Conservation (phyloP, 1,140 invertebrate species). For the Phymorhynchus buccinoides region DNA sequence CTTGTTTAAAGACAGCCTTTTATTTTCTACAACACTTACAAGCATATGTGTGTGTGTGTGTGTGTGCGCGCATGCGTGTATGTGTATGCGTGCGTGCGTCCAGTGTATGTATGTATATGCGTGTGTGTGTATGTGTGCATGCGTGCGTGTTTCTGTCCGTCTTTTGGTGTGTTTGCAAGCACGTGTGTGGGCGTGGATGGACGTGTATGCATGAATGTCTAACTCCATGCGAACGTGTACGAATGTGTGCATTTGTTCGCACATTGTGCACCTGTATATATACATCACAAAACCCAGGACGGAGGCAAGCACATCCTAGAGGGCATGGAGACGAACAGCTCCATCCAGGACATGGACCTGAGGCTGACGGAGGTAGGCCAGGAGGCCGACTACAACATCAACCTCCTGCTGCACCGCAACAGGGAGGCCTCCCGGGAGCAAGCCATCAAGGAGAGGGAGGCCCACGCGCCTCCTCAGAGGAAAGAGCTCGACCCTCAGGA, state of each 20-base stretch:
- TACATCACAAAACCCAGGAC: constrained; percentile 58
- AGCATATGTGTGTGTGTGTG: neutral
- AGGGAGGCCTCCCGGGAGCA: constrained; percentile 65
- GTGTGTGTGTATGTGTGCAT: neutral
- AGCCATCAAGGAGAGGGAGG: constrained; percentile 49
- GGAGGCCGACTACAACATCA: constrained; percentile 72
- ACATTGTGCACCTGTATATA: no score
- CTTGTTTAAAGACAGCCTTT: no score
- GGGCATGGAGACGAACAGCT: constrained; percentile 71
- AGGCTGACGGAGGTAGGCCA: constrained; percentile 73
- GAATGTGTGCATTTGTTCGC: no score
- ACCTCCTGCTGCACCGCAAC: constrained; percentile 69
- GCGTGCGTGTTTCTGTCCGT: neutral
- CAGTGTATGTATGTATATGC: neutral
- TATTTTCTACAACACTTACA: neutral
- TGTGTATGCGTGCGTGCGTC: neutral
- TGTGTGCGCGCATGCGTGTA: neutral
- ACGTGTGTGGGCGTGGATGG: no score
- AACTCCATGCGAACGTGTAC: no score
- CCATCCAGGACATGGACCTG: constrained; percentile 70
- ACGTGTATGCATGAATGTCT: no score
- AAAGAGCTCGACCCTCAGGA: constrained; percentile 59
- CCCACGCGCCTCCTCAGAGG: constrained; percentile 46
- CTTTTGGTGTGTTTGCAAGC: neutral
- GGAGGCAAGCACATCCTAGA: constrained; percentile 73